Evolutionary conservation across 1,140 invertebrate species (phyloP).

Genomic region (Archivesica marissinica): DNA sequence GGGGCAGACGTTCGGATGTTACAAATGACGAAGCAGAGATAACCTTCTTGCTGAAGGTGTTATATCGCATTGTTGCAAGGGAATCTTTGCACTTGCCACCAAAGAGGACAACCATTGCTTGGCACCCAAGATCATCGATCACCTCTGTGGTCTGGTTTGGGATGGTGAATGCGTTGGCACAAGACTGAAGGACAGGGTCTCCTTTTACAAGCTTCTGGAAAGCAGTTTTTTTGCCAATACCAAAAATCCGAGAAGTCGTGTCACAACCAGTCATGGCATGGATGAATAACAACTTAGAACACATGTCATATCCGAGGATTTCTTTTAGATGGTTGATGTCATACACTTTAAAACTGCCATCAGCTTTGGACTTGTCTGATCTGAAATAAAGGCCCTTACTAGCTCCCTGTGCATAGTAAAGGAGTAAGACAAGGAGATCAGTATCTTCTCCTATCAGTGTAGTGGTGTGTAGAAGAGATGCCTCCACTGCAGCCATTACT

Average conservation of each 20-base stretch:
- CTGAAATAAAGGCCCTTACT: background rate
- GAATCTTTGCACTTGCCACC: too few species aligned
- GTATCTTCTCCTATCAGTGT: slow-evolving; percentile 44
- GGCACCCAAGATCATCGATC: too few species aligned
- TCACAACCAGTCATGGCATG: slow-evolving; percentile 65
- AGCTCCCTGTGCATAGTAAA: slow-evolving; percentile 1
- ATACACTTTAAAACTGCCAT: slow-evolving; percentile 54
- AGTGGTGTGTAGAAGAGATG: background rate
- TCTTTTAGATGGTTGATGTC: slow-evolving; percentile 25
- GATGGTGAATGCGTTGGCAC: too few species aligned
- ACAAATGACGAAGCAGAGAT: too few species aligned
- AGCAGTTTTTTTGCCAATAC: slow-evolving; percentile 38
- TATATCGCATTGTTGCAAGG: too few species aligned
- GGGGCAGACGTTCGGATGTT: too few species aligned
- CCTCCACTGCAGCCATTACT: background rate
- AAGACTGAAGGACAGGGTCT: too few species aligned
- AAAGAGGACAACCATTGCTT: too few species aligned
- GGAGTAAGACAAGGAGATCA: slow-evolving; percentile 19
- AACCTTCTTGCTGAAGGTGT: too few species aligned
- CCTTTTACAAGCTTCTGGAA: slow-evolving; percentile 25
- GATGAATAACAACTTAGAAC: background rate
- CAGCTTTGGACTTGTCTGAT: slow-evolving; percentile 10
- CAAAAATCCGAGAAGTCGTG: slow-evolving; percentile 53
- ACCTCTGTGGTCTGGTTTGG: too few species aligned
- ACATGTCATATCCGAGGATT: background rate